Base-by-base conservation (phyloP, 2,888 invertebrate species). In the Synanthedon tipuliformis region DNA sequence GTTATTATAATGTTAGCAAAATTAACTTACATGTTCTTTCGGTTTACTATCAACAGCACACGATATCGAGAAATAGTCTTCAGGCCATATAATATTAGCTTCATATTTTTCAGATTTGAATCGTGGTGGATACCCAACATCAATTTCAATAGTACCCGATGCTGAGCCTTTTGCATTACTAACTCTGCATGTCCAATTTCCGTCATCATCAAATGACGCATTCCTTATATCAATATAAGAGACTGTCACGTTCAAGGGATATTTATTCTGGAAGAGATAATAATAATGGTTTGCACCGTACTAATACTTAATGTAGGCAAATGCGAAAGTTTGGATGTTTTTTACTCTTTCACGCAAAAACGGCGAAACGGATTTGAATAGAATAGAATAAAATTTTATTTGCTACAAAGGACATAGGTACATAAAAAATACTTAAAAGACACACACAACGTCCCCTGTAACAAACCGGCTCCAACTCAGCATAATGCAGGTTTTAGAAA, bases 161-260 rank as follows among this genome's bases (percentile, higher is more conserved):
- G 13, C 40, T n/a, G 40, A 50, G 8, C 51, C 53, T n/a, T 48
- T 48, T 3, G 13, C 1, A 48, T 48, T 53, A 18, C 48, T 48
- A 40, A 53, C 51, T 40, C n/a, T 53, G 40, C 54, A 54, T 11
- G 52, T 52, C 27, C 52, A 54, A 13, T 52, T 40, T 16, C 54
- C 54, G 13, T 45, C 45, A 15, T 45, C 5, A 7, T 4, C 45
- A 15, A 45, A 45, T 45, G 45, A 45, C n/a, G 45, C 45, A 45
- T 45, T 45, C 13, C 45, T 45, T 45, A 45, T 45, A 13, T 45
- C 45, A 3, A 45, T 15, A 15, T 45, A 45, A n/a, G 45, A 45
- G 7, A 13, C 45, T 13, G 12, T 45, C 13, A 45, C 15, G 3
- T 45, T 45, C 13, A 15, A 13, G 11, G 45, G 45, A 13, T 12